These are phyloP conservation scores for Trichonephila inaurata DNA, from an alignment of 1,140 invertebrate species.

Conservation along the genomic window DNA sequence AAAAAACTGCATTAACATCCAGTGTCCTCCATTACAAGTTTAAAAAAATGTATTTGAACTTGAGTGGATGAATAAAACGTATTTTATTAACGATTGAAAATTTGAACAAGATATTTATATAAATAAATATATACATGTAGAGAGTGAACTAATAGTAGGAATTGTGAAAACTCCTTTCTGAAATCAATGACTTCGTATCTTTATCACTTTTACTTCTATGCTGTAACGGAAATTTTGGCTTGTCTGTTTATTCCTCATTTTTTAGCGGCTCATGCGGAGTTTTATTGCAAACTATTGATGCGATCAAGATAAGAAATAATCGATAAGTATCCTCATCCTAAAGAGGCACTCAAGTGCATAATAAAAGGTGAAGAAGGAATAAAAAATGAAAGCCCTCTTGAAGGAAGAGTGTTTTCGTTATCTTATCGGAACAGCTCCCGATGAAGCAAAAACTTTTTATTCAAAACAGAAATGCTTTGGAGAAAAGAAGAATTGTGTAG, in stretches of 20 bases:
- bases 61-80: too few relatives aligned
- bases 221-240: too few relatives aligned
- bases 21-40: too few relatives aligned
- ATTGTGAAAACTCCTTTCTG: neutral
- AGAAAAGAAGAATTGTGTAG: neutral
- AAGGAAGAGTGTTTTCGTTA: neutral
- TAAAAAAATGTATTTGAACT: too few relatives aligned
- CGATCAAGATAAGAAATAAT: neutral
- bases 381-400: neutral
- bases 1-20: too few relatives aligned
- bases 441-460: neutral
- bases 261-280: neutral
- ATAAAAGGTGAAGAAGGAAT: neutral
- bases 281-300: conserved; percentile 12
- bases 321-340: neutral
- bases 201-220: too few relatives aligned
- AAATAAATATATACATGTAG: too few relatives aligned
- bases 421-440: neutral
- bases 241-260: neutral
- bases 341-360: neutral
- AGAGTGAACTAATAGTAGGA: too few relatives aligned
- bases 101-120: too few relatives aligned
- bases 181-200: neutral
- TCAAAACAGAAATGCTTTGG: neutral
- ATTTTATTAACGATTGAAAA: too few relatives aligned